Evolutionary conservation across 2,113 vertebrate genomes (phyloP).

Genomic region (Megalops atlanticus): DNA sequence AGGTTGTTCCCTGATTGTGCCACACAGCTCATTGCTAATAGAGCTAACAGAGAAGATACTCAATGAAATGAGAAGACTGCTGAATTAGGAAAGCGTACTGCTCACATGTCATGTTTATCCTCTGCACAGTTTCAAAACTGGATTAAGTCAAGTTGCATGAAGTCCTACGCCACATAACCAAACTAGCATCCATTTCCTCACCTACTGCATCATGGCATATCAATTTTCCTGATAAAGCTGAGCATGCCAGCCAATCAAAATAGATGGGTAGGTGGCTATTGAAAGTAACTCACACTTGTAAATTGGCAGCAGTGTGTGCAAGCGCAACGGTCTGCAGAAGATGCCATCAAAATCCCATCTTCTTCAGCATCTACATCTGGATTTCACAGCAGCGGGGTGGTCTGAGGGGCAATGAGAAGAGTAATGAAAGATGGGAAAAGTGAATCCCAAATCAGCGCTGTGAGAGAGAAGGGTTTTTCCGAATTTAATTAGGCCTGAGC

Average conservation of each 20-base stretch:
- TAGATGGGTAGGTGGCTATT: not conserved
- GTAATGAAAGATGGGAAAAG: constrained; percentile 11
- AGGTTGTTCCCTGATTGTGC: too few species aligned
- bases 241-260: not conserved
- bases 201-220: too few species aligned
- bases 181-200: not conserved
- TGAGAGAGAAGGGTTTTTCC: not conserved
- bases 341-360: not conserved
- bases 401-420: not conserved
- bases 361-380: not conserved
- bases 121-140: too few species aligned
- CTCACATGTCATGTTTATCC: too few species aligned
- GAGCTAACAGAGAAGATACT: too few species aligned
- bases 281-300: not conserved
- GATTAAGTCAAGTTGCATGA: too few species aligned
- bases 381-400: not conserved
- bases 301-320: too few species aligned
- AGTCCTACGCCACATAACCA: not conserved
- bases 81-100: too few species aligned
- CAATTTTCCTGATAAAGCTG: not conserved
- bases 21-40: too few species aligned
- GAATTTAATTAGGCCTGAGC: not conserved
- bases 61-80: too few species aligned
- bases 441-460: not conserved
- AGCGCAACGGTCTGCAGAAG: not conserved